These are phyloP conservation scores for Antigone vipio DNA, from an alignment of 2,113 vertebrate genomes.

Conservation along the genomic window DNA sequence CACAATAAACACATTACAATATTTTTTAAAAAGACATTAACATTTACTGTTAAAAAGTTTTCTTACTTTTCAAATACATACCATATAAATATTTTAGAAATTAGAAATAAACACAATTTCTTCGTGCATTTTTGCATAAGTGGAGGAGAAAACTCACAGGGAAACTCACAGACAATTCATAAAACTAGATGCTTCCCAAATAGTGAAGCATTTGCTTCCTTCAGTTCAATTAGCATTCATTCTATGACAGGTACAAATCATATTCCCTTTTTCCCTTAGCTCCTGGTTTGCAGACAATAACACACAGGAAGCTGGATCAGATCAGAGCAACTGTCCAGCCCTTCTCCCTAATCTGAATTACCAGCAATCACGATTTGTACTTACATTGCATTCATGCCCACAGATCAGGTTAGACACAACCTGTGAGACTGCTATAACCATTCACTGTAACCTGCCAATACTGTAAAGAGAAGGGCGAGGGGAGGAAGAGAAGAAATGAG, in stretches of 20 bases:
- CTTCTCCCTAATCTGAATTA: not conserved
- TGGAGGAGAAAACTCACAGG: not conserved
- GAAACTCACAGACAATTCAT: not conserved
- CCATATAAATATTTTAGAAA: not conserved
- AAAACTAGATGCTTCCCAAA: not conserved
- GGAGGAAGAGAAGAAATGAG: not conserved
- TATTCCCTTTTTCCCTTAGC: not conserved
- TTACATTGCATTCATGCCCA: not conserved
- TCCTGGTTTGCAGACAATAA: not conserved
- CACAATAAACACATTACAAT: not conserved
- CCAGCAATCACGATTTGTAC: not conserved
- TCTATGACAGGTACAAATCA: not conserved
- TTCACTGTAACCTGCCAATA: not conserved
- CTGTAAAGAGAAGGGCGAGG: not conserved
- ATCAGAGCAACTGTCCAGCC: not conserved
- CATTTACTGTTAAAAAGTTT: not conserved
- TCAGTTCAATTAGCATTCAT: not conserved
- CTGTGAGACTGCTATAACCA: not conserved
- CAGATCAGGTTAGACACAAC: not conserved
- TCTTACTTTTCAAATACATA: not conserved
- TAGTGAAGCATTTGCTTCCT: not conserved
- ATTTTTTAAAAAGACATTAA: not conserved
- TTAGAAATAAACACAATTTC: not conserved
- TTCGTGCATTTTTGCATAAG: not conserved
- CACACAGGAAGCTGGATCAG: not conserved